A percentile compares a stretch with the other conserved stretches of the same genome.
phyloP scores from a whole-genome alignment of 2,888 invertebrate genomes.

The Caenorhabditis becei region DNA sequence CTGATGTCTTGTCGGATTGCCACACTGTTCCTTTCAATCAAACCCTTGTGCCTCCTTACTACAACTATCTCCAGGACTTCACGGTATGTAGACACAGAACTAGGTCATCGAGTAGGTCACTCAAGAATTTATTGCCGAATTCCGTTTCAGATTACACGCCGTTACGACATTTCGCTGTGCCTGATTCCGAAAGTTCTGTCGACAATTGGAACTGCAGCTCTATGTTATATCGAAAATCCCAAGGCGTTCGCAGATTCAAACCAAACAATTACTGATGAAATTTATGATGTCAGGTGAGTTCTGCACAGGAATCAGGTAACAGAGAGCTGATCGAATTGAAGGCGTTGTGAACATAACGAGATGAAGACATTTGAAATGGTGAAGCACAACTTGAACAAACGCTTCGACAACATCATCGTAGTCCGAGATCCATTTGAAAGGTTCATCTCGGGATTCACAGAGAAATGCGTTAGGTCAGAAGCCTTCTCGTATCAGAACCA shows the following conservation, averaged over 20 bases:
- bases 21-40: slow-evolving; percentile 16
- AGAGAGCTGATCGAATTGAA: background rate
- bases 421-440: slow-evolving; percentile 41
- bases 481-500: background rate
- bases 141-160: slow-evolving; percentile 13
- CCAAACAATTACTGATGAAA: slow-evolving; percentile 30
- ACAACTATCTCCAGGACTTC: slow-evolving; percentile 55
- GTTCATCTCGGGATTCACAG: slow-evolving; percentile 51
- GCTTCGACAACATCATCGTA: slow-evolving; percentile 39
- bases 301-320: too few relatives aligned
- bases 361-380: slow-evolving; percentile 31
- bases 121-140: background rate
- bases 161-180: slow-evolving; percentile 39
- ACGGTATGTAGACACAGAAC: slow-evolving; percentile 8
- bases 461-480: slow-evolving; percentile 46
- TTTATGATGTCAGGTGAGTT: slow-evolving; percentile 19
- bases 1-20: slow-evolving; percentile 30
- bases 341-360: slow-evolving; percentile 38
- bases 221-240: slow-evolving; percentile 47
- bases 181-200: slow-evolving; percentile 51
- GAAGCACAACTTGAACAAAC: slow-evolving; percentile 8
- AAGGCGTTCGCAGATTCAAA: slow-evolving; percentile 19
- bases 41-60: slow-evolving; percentile 41
- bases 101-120: background rate
- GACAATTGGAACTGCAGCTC: slow-evolving; percentile 37